phyloP scores from a whole-genome alignment of 2,888 invertebrate species.

The Aphrophora alni region DNA sequence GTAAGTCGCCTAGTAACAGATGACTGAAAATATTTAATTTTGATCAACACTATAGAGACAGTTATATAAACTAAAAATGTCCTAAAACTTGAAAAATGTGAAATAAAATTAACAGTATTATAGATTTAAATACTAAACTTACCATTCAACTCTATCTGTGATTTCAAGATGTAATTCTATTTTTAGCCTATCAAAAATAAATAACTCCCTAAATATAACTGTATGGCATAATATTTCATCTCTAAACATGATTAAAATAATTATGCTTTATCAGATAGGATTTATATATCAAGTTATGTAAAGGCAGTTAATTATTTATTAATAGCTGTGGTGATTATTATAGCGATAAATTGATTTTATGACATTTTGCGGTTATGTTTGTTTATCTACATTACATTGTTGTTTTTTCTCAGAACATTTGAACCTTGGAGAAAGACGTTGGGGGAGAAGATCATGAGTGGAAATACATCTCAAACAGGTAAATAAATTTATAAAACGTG shows the following conservation, averaged over 20 bases:
- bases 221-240: neutral
- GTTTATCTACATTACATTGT: conserved; percentile 2
- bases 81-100: too few relatives aligned
- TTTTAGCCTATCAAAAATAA: neutral
- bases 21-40: too few relatives aligned
- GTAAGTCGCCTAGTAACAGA: too few relatives aligned
- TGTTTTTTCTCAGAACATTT: conserved; percentile 44
- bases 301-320: neutral
- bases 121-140: too few relatives aligned
- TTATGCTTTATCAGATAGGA: neutral
- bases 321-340: neutral
- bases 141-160: too few relatives aligned
- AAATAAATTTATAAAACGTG: neutral
- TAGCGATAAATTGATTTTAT: neutral
- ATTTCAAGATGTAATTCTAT: too few relatives aligned
- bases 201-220: neutral
- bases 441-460: conserved; percentile 44
- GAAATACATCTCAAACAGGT: neutral
- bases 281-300: neutral
- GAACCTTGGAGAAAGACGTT: conserved; percentile 48
- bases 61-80: too few relatives aligned
- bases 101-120: too few relatives aligned
- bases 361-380: neutral
- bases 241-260: neutral
- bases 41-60: too few relatives aligned